Evolutionary conservation across 2,888 invertebrate species (phyloP).

Genomic region (Lasioglossum leucozonium): DNA sequence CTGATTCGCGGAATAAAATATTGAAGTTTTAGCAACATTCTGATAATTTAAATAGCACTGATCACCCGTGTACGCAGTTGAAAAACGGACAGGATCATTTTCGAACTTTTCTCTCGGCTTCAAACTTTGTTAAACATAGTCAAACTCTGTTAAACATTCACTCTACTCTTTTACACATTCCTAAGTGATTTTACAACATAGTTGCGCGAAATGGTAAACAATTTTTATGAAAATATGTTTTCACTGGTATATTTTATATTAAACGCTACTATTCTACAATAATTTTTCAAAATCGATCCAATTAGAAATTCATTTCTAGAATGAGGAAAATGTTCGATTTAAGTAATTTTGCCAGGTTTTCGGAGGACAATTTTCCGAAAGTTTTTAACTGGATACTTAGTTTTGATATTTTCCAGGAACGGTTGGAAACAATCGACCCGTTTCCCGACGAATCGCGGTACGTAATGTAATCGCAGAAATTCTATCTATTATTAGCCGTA

Average conservation of each 20-base stretch:
- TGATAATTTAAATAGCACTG: neutral
- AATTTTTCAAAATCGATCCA: too few species aligned
- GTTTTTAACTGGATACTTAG: too few species aligned
- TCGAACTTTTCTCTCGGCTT: neutral
- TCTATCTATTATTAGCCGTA: neutral
- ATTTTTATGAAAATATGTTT: too few species aligned
- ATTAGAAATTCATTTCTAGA: too few species aligned
- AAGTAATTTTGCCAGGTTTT: too few species aligned
- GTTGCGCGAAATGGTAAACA: too few species aligned
- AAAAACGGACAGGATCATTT: neutral
- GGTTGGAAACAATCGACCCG: neutral
- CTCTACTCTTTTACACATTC: neutral
- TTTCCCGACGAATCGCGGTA: neutral
- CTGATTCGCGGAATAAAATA: neutral
- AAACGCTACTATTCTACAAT: too few species aligned
- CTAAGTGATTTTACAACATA: neutral
- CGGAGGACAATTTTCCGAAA: too few species aligned
- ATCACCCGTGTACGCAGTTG: slow-evolving; percentile 9
- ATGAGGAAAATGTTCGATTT: too few species aligned
- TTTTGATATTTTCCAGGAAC: neutral
- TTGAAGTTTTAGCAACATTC: neutral
- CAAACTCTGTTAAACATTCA: neutral
- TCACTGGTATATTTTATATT: neutral
- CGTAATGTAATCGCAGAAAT: neutral
- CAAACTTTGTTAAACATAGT: neutral